A percentile compares a stretch with the other conserved stretches of the same genome.
These are phyloP conservation scores for Cydia pomonella DNA, from an alignment of 1,140 invertebrate genomes.

Conservation along the genomic window DNA sequence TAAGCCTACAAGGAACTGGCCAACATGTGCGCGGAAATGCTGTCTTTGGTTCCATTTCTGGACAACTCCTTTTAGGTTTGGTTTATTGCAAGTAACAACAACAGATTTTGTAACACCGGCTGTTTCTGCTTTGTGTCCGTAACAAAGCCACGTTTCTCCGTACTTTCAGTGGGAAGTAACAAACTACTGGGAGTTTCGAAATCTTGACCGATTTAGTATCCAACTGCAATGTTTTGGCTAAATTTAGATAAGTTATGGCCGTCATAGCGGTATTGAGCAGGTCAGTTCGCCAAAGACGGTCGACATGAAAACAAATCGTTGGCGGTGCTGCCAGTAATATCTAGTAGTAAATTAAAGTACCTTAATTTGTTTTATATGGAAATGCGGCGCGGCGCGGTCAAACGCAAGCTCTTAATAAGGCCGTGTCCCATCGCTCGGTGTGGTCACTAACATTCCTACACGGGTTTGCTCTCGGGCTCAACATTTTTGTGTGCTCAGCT, in stretches of 20 bases:
- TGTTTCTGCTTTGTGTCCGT: constrained; percentile 47
- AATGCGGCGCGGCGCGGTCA: constrained; percentile 50
- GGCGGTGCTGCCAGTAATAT: constrained; percentile 8
- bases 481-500: constrained; percentile 60
- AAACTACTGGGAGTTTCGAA: constrained; percentile 45
- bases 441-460: constrained; percentile 62
- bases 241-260: constrained; percentile 36
- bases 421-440: constrained; percentile 52
- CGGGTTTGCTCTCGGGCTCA: constrained; percentile 54
- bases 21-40: constrained; percentile 57
- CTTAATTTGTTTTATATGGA: constrained; percentile 60
- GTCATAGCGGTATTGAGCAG: constrained; percentile 29
- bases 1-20: constrained; percentile 44
- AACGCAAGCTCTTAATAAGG: constrained; percentile 61
- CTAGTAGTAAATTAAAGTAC: constrained; percentile 37
- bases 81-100: constrained; percentile 55
- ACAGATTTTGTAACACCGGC: constrained; percentile 54
- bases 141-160: constrained; percentile 45
- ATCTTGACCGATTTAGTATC: constrained; percentile 44
- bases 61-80: constrained; percentile 60
- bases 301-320: neutral
- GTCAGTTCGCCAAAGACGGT: constrained; percentile 6
- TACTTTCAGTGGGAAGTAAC: constrained; percentile 41
- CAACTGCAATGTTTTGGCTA: constrained; percentile 42
- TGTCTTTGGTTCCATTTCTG: constrained; percentile 56